phyloP scores from a whole-genome alignment of 35 echinoderm and acorn worm genomes.

The Chiridota heheva region DNA sequence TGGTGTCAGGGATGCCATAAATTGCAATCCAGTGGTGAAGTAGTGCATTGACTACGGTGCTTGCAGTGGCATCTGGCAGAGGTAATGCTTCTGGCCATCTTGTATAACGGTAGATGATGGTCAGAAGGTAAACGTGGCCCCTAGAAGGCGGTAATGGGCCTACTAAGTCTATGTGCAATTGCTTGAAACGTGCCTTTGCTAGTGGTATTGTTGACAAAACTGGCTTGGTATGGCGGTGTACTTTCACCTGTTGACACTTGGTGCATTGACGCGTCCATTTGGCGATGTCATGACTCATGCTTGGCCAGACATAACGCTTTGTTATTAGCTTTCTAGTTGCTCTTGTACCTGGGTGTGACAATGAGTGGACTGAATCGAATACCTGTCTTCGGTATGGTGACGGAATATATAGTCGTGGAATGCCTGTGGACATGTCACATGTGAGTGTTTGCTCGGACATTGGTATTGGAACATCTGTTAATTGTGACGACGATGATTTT shows the following conservation, averaged over 20 bases:
- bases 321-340: slow-evolving; percentile 48
- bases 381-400: background rate
- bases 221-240: slow-evolving; percentile 53
- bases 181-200: slow-evolving; percentile 42
- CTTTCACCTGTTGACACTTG: slow-evolving; percentile 54
- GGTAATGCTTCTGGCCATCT: slow-evolving; percentile 77
- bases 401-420: slow-evolving; percentile 22
- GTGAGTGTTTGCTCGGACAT: background rate
- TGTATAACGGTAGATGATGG: slow-evolving; percentile 59
- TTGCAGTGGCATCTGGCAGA: slow-evolving; percentile 15
- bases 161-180: slow-evolving; percentile 59
- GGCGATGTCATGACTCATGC: slow-evolving; percentile 51
- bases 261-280: slow-evolving; percentile 42
- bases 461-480: background rate
- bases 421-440: slow-evolving; percentile 51
- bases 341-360: slow-evolving; percentile 27
- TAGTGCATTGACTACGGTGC: slow-evolving; percentile 23
- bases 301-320: slow-evolving; percentile 57
- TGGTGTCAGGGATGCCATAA: slow-evolving; percentile 27
- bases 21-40: slow-evolving; percentile 26
- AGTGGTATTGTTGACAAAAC: slow-evolving; percentile 48
- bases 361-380: slow-evolving; percentile 29
- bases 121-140: slow-evolving; percentile 56
- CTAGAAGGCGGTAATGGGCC: slow-evolving; percentile 66
- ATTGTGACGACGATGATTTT: background rate